Evolutionary conservation across 2,113 vertebrate species (phyloP), one percentile per base, ranked within the genome.

Genomic region (Clupea harengus): DNA sequence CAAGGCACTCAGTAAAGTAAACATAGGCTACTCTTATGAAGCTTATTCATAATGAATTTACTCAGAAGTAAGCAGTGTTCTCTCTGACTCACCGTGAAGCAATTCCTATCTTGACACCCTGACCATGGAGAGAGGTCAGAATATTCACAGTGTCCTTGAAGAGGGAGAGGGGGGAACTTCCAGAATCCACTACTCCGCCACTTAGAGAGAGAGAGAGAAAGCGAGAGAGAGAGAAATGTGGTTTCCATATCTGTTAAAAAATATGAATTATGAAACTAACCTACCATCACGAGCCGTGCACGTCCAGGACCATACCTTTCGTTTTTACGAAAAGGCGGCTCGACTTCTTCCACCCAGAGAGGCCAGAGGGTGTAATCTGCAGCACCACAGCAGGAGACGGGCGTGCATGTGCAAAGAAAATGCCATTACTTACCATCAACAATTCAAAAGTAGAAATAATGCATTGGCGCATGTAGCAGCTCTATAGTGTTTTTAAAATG

Each of bases 321-420:
- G 85, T 86, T 88, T 49, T 86, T 91, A 84, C 86, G 93, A 88
- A 95, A 95, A 0, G 94, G 94, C n/a, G 93, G 89, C 0, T 92
- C 87, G 28, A 94, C 92, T 6, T 95, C 94, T 84, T 95, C 93
- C 0, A 95, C 93, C 93, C 92, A 95, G 85, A 95, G 95, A 0
- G 95, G 94, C 95, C 95, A 95, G 44, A 95, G 92, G 1, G 94
- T 95, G 87, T 92, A 94, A 93, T 95, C 94, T 95, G 85, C 7
- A 22, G 20, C 15, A 44, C 6, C 60, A 64, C 60, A 25, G n/a
- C 6, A 8, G 81, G 25, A 81, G n/a, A 39, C 39, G 39, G 39
- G 60, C 18, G 20, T 7, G 20, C 4, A 20, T n/a, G 57, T n/a
- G 60, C 60, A 64, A 64, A 60, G 54, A 60, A 22, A 64, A n/a